phyloP scores from a whole-genome alignment of 2,888 invertebrate genomes.

The Epirrhoe alternata region DNA sequence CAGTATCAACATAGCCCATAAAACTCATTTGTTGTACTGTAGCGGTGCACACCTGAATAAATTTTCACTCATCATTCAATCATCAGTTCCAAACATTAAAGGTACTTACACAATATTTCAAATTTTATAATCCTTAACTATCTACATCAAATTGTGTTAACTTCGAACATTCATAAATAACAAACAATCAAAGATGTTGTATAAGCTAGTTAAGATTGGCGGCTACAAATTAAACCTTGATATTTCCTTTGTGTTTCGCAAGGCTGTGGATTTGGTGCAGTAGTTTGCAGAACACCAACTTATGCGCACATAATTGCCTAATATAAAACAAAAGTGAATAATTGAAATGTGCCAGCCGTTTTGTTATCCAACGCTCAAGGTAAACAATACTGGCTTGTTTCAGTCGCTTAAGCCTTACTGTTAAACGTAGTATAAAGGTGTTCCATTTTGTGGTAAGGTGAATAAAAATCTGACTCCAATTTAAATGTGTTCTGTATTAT shows the following conservation, averaged over 20 bases:
- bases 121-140: too few species aligned
- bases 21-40: too few species aligned
- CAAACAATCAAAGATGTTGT: neutral
- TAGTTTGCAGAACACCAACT: conserved; percentile 41
- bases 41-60: too few species aligned
- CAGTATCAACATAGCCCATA: too few species aligned
- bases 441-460: too few species aligned
- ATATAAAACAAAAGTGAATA: conserved; percentile 27
- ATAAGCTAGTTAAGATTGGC: neutral
- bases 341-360: conserved; percentile 73
- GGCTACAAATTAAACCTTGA: conserved; percentile 62
- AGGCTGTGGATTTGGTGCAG: conserved; percentile 60
- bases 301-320: conserved; percentile 27
- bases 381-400: conserved; percentile 52
- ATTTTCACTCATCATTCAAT: too few species aligned
- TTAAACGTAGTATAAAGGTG: conserved; percentile 6
- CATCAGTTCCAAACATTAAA: too few species aligned
- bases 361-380: conserved; percentile 72
- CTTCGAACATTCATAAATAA: too few species aligned
- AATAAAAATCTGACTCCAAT: too few species aligned
- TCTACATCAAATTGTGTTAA: too few species aligned
- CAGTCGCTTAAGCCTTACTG: conserved; percentile 40
- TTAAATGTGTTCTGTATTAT: too few species aligned
- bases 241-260: conserved; percentile 73
- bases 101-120: too few species aligned